Evolutionary conservation across 2,888 invertebrate species (phyloP), one percentile per base, ranked within the genome.

Genomic region (Platypus cylindrus): DNA sequence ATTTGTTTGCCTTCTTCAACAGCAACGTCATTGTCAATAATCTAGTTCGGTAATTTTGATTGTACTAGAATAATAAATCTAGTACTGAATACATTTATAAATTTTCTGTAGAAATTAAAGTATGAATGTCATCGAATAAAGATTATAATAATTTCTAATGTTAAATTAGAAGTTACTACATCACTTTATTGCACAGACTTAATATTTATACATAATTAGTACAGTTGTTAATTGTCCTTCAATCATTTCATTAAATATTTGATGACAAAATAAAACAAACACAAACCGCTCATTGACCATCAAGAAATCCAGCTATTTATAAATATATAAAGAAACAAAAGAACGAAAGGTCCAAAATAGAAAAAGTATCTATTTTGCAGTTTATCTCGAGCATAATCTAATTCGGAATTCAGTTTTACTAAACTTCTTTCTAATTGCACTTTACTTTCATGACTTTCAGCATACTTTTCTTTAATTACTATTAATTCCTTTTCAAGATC

Each of bases 401-500:
- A 69, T 52, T 78, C 74, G 49, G 65, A 63, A 49, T 70, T 71
- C 51, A 79, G 58, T 38, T 58, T 57, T 26, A 68, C 62, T 48
- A 82, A 66, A 54, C 77, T 73, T 42, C 70, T 65, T 26, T 70
- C 65, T 25, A 80, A 62, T 34, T 68, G 65, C 36, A 71, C 64
- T 48, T 73, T 72, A 50, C 79, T 78, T 16, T 68, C 71, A 48
- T 67, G 64, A 38, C 70, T 73, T 47, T 69, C 68, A 38, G 75
- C 75, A 66, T 76, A 83, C 47, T 75, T 69, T 57, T 80, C 77
- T 54, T 81, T 82, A 42, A 83, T 68, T 30, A 73, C 65, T 36
- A 77, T 74, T 48, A 84, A 62, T 59, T 84, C 81, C 56, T 81
- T 79, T 55, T 79, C 77, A 15, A 81, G 63, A 51, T 72, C 70